phyloP scores from a whole-genome alignment of 2,113 vertebrate genomes.

The Chinchilla lanigera region DNA sequence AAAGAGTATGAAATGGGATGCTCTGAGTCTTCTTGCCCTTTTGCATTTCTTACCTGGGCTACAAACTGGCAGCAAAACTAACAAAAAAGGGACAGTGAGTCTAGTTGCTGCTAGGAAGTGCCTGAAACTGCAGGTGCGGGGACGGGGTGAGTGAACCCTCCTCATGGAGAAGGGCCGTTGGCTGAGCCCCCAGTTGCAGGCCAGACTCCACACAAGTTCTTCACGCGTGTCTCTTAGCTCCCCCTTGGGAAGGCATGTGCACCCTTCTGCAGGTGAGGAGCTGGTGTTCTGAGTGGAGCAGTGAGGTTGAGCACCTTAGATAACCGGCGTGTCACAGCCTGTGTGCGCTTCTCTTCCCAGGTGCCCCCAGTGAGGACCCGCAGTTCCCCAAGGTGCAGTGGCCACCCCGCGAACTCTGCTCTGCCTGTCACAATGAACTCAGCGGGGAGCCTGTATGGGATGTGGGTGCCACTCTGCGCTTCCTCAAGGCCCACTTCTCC shows the following conservation, averaged over 20 bases:
- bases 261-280: not conserved
- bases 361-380: slow-evolving; percentile 92
- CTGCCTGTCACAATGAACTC: slow-evolving; percentile 88
- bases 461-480: slow-evolving; percentile 82
- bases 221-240: rapidly evolving
- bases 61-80: too few relatives aligned
- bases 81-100: not conserved
- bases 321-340: not conserved
- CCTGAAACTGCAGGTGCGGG: not conserved
- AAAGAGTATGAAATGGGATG: not conserved
- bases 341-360: slow-evolving; percentile 79
- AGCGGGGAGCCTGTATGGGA: slow-evolving; percentile 89
- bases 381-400: slow-evolving; percentile 96
- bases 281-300: not conserved
- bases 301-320: not conserved
- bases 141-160: rapidly evolving
- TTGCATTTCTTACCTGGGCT: not conserved
- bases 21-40: not conserved
- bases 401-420: slow-evolving; percentile 91
- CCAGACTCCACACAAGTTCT: not conserved
- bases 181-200: not conserved
- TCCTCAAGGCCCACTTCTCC: slow-evolving; percentile 91
- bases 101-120: not conserved
- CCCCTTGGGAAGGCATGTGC: too few relatives aligned
- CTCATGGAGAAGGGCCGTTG: rapidly evolving